Percentiles rank a stretch among this genome's conserved stretches.
Evolutionary conservation across 2,113 vertebrate genomes (phyloP).

Genomic region (Hippoglossus stenolepis): DNA sequence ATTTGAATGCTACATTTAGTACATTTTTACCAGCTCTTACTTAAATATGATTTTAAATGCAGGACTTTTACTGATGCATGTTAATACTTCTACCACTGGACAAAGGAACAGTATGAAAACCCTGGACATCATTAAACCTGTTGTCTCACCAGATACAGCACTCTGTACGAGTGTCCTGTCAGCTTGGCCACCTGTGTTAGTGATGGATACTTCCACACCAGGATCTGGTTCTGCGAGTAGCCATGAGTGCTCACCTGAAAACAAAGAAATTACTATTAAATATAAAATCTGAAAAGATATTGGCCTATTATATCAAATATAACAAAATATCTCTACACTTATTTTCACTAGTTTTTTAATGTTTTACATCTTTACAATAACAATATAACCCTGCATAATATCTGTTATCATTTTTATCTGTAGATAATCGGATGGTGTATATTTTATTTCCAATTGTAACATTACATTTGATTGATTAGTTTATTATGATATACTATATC

Average conservation of each 20-base stretch:
- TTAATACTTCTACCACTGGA: too few species aligned
- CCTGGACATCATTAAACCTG: not conserved
- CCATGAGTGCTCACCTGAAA: constrained; percentile 86
- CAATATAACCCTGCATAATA: too few species aligned
- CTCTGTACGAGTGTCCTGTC: constrained; percentile 86
- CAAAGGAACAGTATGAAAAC: not conserved
- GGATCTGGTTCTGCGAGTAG: constrained; percentile 88
- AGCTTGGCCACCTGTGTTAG: constrained; percentile 86
- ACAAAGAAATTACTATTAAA: not conserved
- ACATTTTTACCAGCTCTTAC: too few species aligned
- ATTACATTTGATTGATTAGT: too few species aligned
- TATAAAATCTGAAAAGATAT: not conserved
- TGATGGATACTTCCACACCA: constrained; percentile 87
- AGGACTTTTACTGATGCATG: too few species aligned
- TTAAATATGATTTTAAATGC: too few species aligned
- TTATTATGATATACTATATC: too few species aligned
- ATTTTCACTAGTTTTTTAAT: too few species aligned
- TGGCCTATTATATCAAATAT: too few species aligned
- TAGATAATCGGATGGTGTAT: too few species aligned
- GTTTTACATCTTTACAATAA: not conserved
- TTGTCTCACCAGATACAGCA: constrained; percentile 83
- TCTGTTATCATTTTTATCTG: not conserved
- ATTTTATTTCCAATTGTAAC: not conserved
- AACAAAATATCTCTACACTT: too few species aligned
- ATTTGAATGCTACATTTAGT: too few species aligned